Base-by-base conservation (phyloP, 2,888 invertebrate genomes). In the Leucophora obtusa region DNA sequence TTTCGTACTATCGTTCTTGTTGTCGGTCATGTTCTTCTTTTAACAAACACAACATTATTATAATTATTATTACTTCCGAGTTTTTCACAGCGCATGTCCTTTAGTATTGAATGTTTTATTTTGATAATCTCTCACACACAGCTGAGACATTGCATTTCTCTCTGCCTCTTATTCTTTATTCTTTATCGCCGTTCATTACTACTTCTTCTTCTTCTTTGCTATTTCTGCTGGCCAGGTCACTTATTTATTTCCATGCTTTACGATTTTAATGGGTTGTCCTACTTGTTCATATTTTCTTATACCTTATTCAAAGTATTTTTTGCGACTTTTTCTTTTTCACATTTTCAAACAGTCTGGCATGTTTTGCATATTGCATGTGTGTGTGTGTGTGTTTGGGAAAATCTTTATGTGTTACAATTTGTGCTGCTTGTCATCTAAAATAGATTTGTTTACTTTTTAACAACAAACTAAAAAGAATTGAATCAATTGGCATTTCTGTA, bases 81-180 rank as follows among this genome's bases (percentile, higher is more conserved):
- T 70, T 53, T 15, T 21, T 17, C 10, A 75, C 17, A 24, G 75
- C 80, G 80, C 80, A 80, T 53, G 80, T 76, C 72, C 68, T 68
- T 62, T 35, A 21, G 1, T 54, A 71, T 71, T 58, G 58, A 51
- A 18, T 4, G 43, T 47, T 38, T 11, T 0, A 38, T 10, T 14
- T 10, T 9, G 1, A 14, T 3, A 21, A 17, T 63, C 68, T 47
- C 68, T 10, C 35, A 15, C 18, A 11, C 66, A 66, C 66, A 66
- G 66, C 66, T 66, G 54, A 43, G 54, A 54, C 7, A 66, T 15
- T 66, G 66, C 66, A 66, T 11, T 56, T 56, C 43, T 56, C 43
- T 21, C 38, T 24, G 10, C 38, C 24, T 66, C 6, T 21, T n/a
- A 17, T 24, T 43, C 33, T 28, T 8, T 56, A 33, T 43, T 28